Conservation (phyloP, 1,140 invertebrate genomes). For the Bombus ignitus region DNA sequence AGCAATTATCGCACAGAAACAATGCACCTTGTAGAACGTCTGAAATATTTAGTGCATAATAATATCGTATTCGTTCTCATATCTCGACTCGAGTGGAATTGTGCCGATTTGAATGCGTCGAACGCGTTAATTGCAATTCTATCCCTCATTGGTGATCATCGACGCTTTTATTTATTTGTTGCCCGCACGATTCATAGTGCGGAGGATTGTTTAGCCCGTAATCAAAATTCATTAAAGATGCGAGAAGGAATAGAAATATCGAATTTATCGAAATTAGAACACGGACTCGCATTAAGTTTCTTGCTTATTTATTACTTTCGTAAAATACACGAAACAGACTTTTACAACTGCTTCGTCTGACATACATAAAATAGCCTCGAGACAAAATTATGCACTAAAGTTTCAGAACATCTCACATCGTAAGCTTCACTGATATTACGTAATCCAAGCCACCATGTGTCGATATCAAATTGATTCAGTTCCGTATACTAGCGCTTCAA, state of each 20-base stretch:
- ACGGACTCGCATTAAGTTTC: no score
- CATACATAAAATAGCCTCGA: not conserved
- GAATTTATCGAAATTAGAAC: no score
- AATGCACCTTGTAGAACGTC: constrained; percentile 3
- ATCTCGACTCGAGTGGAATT: not conserved
- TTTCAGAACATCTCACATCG: not conserved
- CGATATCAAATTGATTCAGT: constrained; percentile 2
- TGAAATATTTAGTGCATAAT: constrained; percentile 28
- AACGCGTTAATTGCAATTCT: no score
- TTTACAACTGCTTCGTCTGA: no score
- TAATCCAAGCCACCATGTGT: not conserved
- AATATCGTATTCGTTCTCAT: not conserved
- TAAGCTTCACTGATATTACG: constrained; percentile 6
- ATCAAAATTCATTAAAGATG: no score
- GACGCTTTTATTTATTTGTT: not conserved
- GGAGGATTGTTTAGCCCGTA: no score
- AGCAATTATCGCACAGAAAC: constrained; percentile 1
- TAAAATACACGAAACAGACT: no score
- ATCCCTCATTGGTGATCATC: not conserved
- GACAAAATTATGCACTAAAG: constrained; percentile 32
- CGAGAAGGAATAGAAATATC: no score
- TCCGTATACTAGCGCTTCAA: constrained; percentile 25
- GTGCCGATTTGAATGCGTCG: no score
- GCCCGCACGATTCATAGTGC: no score
- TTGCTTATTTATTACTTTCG: no score